Evolutionary conservation across 23 tunicate genomes (phyloP), one percentile per base, ranked within the genome.

Genomic region (Styela clava): DNA sequence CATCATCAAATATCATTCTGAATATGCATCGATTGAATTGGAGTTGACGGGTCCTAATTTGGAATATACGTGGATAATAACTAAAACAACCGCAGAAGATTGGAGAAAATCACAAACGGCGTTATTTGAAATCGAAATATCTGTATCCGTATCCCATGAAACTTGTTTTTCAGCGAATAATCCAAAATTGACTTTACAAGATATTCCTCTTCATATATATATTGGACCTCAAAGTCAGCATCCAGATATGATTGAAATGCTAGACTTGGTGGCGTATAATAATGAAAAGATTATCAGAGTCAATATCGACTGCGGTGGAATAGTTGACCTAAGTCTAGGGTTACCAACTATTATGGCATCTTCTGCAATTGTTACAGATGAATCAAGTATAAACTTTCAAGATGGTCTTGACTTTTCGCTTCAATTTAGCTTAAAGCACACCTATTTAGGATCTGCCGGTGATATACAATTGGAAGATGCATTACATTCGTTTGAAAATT

Each of bases 181-280:
- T 44, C 12, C 56, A 7, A 12, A 12, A 44, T 5, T 44, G 56
- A 5, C 12, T 44, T 5, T 44, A 44, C 56, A 44, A 7, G 56
- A 44, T 44, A 44, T 44, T 7, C 56, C 9, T 12, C 56, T 44
- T 44, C 9, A 44, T 7, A 44, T 44, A 5, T 44, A 44, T 44
- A 44, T 44, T 44, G 56, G 56, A 5, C 56, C 56, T 12, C 7
- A 44, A 5, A 44, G 12, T 7, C 56, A 44, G 12, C 56, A 44
- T 44, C 56, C 56, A 44, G 9, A 44, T 12, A 5, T 44, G 12
- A 12, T 5, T 5, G 7, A 30, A 2, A 71, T 32, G 35, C 3
- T 71, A 28, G 77, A 71, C 16, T 34, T 28, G 34, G 77, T 71
- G 12, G 5, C 34, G 77, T 71, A 26, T 34, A 71, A 71, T 34